phyloP scores from a whole-genome alignment of 2,888 invertebrate genomes.

The Phortica magna region DNA sequence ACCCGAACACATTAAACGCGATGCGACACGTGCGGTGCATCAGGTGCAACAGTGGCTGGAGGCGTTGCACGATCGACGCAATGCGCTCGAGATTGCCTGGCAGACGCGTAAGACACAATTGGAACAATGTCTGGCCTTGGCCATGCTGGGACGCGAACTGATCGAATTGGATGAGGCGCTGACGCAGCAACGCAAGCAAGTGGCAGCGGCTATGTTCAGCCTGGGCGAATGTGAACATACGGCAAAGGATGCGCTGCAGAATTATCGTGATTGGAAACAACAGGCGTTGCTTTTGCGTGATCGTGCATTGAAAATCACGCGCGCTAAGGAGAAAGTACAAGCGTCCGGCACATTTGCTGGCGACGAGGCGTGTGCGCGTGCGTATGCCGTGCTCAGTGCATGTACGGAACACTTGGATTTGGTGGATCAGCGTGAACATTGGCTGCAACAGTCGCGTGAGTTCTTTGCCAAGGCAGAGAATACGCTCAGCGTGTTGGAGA shows the following conservation, averaged over 20 bases:
- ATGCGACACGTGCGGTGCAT: slow-evolving; percentile 80
- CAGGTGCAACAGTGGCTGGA: slow-evolving; percentile 88
- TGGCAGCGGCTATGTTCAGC: slow-evolving; percentile 78
- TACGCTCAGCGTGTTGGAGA: slow-evolving; percentile 85
- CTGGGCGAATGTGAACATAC: slow-evolving; percentile 85
- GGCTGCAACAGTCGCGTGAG: slow-evolving; percentile 83
- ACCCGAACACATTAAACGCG: slow-evolving; percentile 81
- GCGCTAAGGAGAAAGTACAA: slow-evolving; percentile 87
- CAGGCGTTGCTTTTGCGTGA: slow-evolving; percentile 88
- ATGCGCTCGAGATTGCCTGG: slow-evolving; percentile 84
- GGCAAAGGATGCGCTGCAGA: slow-evolving; percentile 83
- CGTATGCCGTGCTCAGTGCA: slow-evolving; percentile 83
- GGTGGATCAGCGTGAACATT: slow-evolving; percentile 84
- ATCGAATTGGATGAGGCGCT: slow-evolving; percentile 82
- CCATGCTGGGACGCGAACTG: slow-evolving; percentile 86
- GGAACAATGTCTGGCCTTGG: slow-evolving; percentile 87
- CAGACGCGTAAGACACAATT: slow-evolving; percentile 85
- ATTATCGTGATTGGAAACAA: slow-evolving; percentile 84
- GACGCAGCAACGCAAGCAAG: slow-evolving; percentile 79
- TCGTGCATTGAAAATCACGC: slow-evolving; percentile 86
- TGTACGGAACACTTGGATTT: slow-evolving; percentile 85
- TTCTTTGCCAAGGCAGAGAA: slow-evolving; percentile 87
- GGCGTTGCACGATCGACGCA: slow-evolving; percentile 86
- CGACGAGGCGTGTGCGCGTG: slow-evolving; percentile 83
- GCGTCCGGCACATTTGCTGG: slow-evolving; percentile 85